Evolutionary conservation across 2,797 vertebrate species (phyloP), one percentile per base, ranked within the genome.

Genomic region (Myripristis jacobus): DNA sequence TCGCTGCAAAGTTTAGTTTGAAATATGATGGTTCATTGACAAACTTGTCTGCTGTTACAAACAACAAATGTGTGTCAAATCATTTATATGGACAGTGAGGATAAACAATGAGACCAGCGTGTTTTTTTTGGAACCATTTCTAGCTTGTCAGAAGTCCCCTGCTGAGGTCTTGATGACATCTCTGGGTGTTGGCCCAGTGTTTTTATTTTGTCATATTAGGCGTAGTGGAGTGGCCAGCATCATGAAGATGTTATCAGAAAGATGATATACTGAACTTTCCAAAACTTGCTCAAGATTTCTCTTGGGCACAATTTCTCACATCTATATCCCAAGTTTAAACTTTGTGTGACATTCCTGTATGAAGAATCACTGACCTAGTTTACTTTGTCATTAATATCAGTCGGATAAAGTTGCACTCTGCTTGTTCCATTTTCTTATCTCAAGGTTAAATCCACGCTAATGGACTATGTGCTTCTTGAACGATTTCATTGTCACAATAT

Each of bases 31-130:
- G 4, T 27, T 16, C 25, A 53, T 7, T 52, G 51, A n/a, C 11
- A 4, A 43, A 38, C 22, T 19, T 59, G 52, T 58, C 66, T 72
- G 58, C 60, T 36, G n/a, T n/a, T 24, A 6, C 2, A 1, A 16
- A 70, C 71, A 62, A 70, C 51, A 73, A 61, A 67, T 62, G 48
- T 47, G 2, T 58, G n/a, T 22, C 24, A 69, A 73, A 81, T 69
- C 29, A 44, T 22, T 46, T 62, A 8, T 58, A 46, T 70, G 25
- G 48, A 50, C 48, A 75, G 19, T 53, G 21, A 10, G 51, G 41
- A 43, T 59, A 44, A 70, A 75, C 51, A 67, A 67, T 70, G 47
- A 78, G 66, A 54, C n/a, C 48, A 58, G 19, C 12, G 18, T 6
- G n/a, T 15, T n/a, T 34, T 36, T 12, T 19, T 21, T 8, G 25